Evolutionary conservation across 2,113 vertebrate species (phyloP).

Genomic region (Pseudopodoces humilis): DNA sequence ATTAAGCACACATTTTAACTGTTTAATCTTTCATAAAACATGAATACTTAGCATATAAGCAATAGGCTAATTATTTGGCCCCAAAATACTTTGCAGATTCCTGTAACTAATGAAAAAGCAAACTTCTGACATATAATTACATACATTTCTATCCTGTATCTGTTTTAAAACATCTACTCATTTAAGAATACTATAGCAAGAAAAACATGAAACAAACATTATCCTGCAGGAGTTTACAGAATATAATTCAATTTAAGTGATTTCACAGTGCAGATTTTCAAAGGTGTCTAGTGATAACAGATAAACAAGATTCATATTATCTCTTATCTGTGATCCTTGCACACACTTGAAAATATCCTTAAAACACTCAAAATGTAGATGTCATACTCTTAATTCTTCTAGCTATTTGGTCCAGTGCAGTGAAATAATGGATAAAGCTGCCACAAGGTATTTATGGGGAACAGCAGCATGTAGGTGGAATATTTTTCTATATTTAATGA

Average conservation of each 20-base stretch:
- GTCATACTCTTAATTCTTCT: not conserved
- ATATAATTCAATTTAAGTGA: not conserved
- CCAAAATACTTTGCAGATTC: not conserved
- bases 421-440: not conserved
- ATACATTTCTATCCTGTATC: not conserved
- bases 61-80: not conserved
- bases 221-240: not conserved
- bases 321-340: not conserved
- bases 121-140: not conserved
- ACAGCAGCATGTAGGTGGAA: not conserved
- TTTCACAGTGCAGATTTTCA: not conserved
- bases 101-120: not conserved
- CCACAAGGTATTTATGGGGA: not conserved
- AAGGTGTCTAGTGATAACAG: not conserved
- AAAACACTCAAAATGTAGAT: not conserved
- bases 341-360: not conserved
- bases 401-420: not conserved
- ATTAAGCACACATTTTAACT: not conserved
- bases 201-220: not conserved
- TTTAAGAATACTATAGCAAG: not conserved
- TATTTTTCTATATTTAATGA: not conserved
- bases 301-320: not conserved
- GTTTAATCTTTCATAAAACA: not conserved
- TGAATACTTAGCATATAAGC: not conserved
- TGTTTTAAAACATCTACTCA: not conserved